A percentile compares a stretch with the other conserved stretches of the same genome.
phyloP scores from a whole-genome alignment of 1,140 invertebrate species.

The Probaryconus sp. region DNA sequence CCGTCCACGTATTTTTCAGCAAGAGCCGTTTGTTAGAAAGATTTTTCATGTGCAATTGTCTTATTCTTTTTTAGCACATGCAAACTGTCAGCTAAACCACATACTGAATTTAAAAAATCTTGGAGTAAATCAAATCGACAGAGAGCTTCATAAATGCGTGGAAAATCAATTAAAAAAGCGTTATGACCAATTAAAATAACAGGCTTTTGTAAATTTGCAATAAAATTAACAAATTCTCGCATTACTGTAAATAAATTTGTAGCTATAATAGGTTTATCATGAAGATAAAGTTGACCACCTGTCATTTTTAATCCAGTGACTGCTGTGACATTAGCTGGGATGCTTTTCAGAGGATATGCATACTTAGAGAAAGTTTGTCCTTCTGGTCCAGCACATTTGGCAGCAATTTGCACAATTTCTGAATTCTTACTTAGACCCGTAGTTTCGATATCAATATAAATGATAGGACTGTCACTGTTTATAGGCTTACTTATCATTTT shows the following conservation, averaged over 20 bases:
- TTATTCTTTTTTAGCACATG: background rate
- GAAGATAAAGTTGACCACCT: slow-evolving; percentile 19
- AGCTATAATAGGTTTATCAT: background rate
- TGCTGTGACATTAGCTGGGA: too few relatives aligned
- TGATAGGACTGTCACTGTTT: too few relatives aligned
- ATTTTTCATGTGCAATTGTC: background rate
- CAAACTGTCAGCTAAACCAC: background rate
- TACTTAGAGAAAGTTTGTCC: background rate
- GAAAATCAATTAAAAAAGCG: slow-evolving; percentile 21
- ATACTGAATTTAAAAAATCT: background rate
- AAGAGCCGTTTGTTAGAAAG: background rate
- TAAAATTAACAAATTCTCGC: slow-evolving; percentile 8
- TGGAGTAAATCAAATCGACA: background rate
- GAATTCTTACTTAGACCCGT: too few relatives aligned
- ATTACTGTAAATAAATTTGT: slow-evolving; percentile 3
- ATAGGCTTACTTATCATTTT: too few relatives aligned
- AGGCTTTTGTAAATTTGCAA: slow-evolving; percentile 5
- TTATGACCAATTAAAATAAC: slow-evolving; percentile 22
- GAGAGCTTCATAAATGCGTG: slow-evolving; percentile 4
- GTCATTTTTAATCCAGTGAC: background rate
- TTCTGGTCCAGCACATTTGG: background rate
- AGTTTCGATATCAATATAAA: too few relatives aligned
- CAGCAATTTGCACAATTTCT: slow-evolving; percentile 1
- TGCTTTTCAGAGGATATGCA: too few relatives aligned
- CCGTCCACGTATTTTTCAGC: slow-evolving; percentile 3